Percentiles rank a stretch among this genome's conserved stretches.
Evolutionary conservation across 2,797 vertebrate species (phyloP).

Genomic region (Dendrocincla fuliginosa): DNA sequence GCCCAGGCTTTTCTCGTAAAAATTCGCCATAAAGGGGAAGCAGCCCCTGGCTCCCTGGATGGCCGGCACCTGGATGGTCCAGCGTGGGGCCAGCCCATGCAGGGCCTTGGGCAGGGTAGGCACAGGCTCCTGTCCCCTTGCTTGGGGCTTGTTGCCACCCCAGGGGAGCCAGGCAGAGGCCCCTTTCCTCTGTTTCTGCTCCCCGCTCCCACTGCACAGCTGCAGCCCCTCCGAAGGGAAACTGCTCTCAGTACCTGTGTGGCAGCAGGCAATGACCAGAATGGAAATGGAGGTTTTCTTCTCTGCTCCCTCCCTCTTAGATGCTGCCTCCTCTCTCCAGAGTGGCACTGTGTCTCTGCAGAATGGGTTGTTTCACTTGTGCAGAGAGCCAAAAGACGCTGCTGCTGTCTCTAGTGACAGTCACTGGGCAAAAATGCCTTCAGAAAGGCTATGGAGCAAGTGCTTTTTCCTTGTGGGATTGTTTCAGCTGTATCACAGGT

Average conservation of each 20-base stretch:
- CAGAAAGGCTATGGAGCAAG: background rate
- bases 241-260: background rate
- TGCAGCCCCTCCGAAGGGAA: background rate
- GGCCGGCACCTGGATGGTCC: background rate
- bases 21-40: background rate
- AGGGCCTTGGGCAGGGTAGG: background rate
- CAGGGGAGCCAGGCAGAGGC: background rate
- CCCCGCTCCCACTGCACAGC: rapidly evolving
- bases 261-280: background rate
- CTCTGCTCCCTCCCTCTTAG: background rate
- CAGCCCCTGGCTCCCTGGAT: background rate
- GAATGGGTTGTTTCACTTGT: rapidly evolving
- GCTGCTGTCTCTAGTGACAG: background rate
- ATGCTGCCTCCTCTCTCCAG: background rate
- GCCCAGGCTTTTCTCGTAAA: constrained; percentile 17
- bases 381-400: background rate
- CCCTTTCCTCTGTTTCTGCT: background rate
- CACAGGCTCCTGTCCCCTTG: background rate
- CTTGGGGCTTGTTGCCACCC: background rate
- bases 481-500: background rate
- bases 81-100: background rate
- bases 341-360: background rate
- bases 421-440: background rate
- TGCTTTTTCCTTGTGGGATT: background rate
- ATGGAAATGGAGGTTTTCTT: background rate